A percentile compares a stretch with the other conserved stretches of the same genome.
phyloP scores from a whole-genome alignment of 2,113 vertebrate species.

The human (Homo sapiens) region DNA sequence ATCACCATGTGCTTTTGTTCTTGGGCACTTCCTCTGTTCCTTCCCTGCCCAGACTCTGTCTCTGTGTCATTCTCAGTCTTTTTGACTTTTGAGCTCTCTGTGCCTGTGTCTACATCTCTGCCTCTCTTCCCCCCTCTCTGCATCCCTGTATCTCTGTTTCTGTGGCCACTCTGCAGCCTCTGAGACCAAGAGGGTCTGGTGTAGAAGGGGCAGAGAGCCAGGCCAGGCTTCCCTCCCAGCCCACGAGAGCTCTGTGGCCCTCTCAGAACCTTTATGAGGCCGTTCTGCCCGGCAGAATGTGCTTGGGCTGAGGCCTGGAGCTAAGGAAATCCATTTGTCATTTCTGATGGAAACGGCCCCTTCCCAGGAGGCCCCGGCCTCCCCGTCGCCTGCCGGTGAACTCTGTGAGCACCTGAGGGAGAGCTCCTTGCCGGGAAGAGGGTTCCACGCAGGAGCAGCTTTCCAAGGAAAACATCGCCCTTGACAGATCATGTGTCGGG shows the following conservation, averaged over 20 bases:
- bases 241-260: neutral
- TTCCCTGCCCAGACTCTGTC: neutral
- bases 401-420: conserved; percentile 86
- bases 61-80: neutral
- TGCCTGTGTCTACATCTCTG: neutral
- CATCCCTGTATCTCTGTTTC: neutral
- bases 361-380: conserved; percentile 78
- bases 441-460: conserved; percentile 82
- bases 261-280: rapidly evolving
- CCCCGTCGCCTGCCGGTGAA: conserved; percentile 83
- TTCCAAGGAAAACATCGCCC: conserved; percentile 88
- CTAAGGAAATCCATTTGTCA: conserved; percentile 82
- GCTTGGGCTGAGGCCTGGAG: neutral
- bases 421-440: conserved; percentile 84
- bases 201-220: neutral
- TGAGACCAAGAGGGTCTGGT: neutral
- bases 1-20: neutral
- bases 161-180: neutral
- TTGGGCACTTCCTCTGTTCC: neutral
- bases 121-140: neutral
- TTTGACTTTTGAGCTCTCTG: neutral
- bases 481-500: conserved; percentile 85
- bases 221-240: neutral
- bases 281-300: neutral
- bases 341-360: conserved; percentile 83